These are phyloP conservation scores for Anoplophora glabripennis DNA, from an alignment of 1,140 invertebrate species.

Conservation along the genomic window DNA sequence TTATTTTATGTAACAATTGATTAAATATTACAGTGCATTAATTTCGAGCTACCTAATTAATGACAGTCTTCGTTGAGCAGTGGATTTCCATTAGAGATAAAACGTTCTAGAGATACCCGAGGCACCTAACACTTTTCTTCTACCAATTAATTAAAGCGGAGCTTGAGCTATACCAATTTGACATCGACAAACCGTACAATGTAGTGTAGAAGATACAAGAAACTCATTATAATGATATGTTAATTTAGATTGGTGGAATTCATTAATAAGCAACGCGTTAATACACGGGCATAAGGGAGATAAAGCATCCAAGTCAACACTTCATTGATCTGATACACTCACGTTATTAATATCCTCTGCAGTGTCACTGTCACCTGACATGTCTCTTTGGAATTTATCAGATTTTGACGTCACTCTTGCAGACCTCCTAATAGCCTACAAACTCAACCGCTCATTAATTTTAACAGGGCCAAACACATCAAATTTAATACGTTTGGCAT, in stretches of 20 bases:
- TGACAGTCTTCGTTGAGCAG: background rate
- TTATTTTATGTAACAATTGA: no score
- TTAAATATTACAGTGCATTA: no score
- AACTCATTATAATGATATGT: constrained; percentile 19
- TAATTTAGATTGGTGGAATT: constrained; percentile 16
- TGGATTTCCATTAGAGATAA: background rate
- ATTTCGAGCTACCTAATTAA: no score
- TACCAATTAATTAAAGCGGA: constrained; percentile 1
- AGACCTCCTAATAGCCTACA: no score
- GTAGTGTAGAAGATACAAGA: constrained; percentile 7
- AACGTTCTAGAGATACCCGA: background rate
- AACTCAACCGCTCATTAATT: no score
- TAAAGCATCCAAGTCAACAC: constrained; percentile 19
- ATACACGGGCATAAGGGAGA: constrained; percentile 1
- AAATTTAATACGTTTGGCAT: no score
- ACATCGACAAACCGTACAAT: background rate
- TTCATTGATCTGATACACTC: constrained; percentile 19
- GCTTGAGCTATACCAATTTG: background rate
- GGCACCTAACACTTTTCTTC: background rate
- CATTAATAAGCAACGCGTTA: constrained; percentile 14
- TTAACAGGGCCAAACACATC: no score
- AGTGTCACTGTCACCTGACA: constrained; percentile 21
- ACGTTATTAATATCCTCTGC: constrained; percentile 24
- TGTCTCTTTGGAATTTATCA: background rate
- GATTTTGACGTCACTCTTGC: no score